Percentiles rank a stretch among this genome's conserved stretches.
phyloP scores from a whole-genome alignment of 1,140 invertebrate species.

The Bombus fervidus region DNA sequence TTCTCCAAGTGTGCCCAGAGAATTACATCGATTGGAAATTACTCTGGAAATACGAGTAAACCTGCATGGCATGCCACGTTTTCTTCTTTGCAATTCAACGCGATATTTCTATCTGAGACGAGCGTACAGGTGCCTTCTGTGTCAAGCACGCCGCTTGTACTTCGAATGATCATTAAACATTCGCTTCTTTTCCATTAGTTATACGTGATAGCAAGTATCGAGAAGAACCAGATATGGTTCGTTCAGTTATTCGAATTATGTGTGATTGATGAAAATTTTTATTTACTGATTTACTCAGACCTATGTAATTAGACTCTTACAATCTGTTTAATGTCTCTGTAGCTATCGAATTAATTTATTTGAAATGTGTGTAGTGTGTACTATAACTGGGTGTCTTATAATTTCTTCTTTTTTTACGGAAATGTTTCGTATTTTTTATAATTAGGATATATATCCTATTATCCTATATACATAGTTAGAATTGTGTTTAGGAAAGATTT shows the following conservation, averaged over 20 bases:
- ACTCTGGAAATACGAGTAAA: slow-evolving; percentile 42
- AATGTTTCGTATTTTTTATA: not conserved
- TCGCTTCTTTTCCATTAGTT: not conserved
- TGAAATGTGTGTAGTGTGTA: not conserved
- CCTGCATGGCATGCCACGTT: slow-evolving; percentile 21
- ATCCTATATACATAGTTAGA: not conserved
- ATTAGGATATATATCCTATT: not conserved
- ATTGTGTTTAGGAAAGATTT: not conserved
- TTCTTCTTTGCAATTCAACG: not conserved
- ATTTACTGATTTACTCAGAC: too few species aligned
- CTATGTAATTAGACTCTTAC: not conserved
- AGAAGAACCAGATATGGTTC: not conserved
- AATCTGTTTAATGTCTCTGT: not conserved
- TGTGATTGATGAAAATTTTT: not conserved
- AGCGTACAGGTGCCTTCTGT: not conserved
- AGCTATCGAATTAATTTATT: not conserved
- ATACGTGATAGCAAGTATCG: not conserved
- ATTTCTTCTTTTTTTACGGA: not conserved
- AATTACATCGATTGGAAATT: slow-evolving; percentile 36
- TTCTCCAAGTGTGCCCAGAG: slow-evolving; percentile 37
- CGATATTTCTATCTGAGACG: not conserved
- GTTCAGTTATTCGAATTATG: not conserved
- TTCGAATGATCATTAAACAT: not conserved
- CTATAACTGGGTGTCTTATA: not conserved
- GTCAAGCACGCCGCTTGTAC: not conserved